phyloP scores from a whole-genome alignment of 2,888 invertebrate species.

The Phaonia tiefii region DNA sequence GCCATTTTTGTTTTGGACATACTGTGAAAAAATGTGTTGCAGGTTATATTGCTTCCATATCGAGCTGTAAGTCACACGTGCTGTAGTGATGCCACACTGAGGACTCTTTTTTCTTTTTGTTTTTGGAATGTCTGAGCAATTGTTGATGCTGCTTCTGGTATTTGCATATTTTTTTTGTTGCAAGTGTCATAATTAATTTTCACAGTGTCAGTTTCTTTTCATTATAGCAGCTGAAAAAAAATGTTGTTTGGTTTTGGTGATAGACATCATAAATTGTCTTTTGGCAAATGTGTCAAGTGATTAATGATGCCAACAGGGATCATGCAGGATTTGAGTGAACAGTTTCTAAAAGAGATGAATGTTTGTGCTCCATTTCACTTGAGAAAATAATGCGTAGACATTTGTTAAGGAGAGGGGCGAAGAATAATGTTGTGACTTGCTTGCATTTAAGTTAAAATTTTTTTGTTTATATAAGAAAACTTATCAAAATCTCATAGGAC shows the following conservation, averaged over 20 bases:
- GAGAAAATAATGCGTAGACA: not conserved
- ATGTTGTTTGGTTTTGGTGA: not conserved
- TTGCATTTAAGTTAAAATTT: no score
- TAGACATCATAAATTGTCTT: conserved; percentile 33
- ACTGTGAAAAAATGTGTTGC: conserved; percentile 7
- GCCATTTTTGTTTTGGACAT: not conserved
- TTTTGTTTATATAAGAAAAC: no score
- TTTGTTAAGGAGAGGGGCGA: no score
- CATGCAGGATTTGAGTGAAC: no score
- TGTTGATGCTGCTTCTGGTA: not conserved
- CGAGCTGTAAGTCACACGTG: not conserved
- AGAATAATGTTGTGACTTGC: no score
- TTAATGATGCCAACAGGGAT: conserved; percentile 19
- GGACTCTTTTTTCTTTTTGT: no score
- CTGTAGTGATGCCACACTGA: no score
- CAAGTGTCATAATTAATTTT: conserved; percentile 29
- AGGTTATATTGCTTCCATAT: not conserved
- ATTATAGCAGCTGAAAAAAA: conserved; percentile 12
- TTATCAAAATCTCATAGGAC: no score
- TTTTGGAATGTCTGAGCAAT: no score
- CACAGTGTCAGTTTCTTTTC: not conserved
- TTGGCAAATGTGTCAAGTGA: conserved; percentile 31
- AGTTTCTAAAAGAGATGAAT: not conserved
- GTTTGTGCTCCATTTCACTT: no score
- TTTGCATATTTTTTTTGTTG: no score